Conservation (phyloP, 1,140 invertebrate genomes). For the Panulirus ornatus region DNA sequence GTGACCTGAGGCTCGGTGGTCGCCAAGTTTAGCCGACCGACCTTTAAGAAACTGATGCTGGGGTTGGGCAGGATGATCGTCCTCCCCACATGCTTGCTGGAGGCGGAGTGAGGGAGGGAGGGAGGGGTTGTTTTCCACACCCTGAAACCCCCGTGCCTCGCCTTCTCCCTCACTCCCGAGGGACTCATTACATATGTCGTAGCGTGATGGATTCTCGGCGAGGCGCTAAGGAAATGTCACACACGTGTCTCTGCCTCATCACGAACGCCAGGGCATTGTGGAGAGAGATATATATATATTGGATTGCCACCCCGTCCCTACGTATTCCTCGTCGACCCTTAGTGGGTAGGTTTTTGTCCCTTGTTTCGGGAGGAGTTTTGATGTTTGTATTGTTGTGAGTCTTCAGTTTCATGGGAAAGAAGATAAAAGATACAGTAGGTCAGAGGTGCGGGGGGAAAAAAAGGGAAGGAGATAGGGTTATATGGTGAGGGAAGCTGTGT, state of each 20-base stretch:
- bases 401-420: too few species aligned
- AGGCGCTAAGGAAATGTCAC: not conserved
- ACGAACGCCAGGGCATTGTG: not conserved
- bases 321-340: too few species aligned
- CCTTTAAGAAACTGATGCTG: not conserved
- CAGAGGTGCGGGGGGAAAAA: not conserved
- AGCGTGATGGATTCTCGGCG: not conserved
- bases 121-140: not conserved
- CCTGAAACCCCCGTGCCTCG: too few species aligned
- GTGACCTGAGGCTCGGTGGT: too few species aligned
- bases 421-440: not conserved
- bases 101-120: not conserved
- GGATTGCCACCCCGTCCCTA: too few species aligned
- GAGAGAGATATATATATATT: too few species aligned
- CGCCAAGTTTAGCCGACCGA: too few species aligned
- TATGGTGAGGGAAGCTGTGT: not conserved
- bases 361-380: too few species aligned
- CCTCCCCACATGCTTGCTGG: too few species aligned
- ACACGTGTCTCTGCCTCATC: not conserved
- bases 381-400: too few species aligned
- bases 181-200: not conserved
- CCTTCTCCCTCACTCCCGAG: not conserved
- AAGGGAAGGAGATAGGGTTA: constrained; percentile 12
- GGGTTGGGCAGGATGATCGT: not conserved
- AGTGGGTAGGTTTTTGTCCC: too few species aligned